Conservation (phyloP, 2,113 vertebrate species). For the Myotis lucifugus region DNA sequence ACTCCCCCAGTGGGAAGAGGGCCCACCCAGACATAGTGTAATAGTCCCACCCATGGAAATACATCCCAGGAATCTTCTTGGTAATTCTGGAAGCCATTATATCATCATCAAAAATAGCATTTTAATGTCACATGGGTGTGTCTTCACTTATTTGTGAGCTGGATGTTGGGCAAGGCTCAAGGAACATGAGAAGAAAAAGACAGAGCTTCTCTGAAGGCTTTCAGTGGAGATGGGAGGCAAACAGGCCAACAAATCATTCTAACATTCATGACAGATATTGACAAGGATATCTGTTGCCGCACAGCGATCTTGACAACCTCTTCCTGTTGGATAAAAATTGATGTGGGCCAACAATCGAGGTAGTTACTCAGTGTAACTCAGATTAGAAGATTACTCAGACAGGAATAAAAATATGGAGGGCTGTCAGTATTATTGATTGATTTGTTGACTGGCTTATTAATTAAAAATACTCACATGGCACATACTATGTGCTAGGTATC, state of each 20-base stretch:
- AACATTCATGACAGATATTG: background rate
- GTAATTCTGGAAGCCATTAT: conserved; percentile 38
- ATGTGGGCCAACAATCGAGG: background rate
- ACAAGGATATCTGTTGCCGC: background rate
- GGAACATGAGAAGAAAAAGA: background rate
- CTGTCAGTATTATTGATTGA: background rate
- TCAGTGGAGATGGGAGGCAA: background rate
- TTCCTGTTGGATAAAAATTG: background rate
- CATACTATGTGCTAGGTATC: background rate
- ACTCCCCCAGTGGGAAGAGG: background rate
- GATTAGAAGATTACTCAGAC: background rate
- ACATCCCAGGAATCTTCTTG: background rate
- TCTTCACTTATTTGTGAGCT: conserved; percentile 17
- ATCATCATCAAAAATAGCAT: conserved; percentile 55
- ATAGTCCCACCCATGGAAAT: background rate
- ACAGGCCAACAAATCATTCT: too few species aligned
- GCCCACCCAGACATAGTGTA: background rate
- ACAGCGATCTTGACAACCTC: background rate
- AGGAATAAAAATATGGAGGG: background rate
- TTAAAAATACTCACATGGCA: background rate
- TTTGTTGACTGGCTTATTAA: background rate
- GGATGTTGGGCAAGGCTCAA: background rate
- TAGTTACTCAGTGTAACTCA: background rate
- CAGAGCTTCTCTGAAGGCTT: background rate
- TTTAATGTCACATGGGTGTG: conserved; percentile 46